Evolutionary conservation across 2,797 vertebrate species (phyloP).

Genomic region (Thamnophis elegans): DNA sequence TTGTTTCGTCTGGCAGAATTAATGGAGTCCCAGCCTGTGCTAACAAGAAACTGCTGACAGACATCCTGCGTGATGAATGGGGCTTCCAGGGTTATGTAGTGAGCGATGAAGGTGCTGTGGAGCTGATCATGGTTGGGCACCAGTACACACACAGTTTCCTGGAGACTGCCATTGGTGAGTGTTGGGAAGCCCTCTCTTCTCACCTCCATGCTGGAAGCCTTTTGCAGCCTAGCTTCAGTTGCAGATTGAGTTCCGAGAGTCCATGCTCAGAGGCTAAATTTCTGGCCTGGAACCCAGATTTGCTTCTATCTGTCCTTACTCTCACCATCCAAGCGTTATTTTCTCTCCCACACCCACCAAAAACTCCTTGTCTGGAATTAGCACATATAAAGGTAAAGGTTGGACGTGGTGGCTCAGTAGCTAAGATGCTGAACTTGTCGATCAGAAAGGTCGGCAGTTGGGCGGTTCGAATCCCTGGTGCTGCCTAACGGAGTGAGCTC

Average conservation of each 20-base stretch:
- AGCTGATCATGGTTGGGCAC: slow-evolving; percentile 64
- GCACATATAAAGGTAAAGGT: neutral
- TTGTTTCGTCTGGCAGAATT: slow-evolving; percentile 46
- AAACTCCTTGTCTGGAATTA: neutral
- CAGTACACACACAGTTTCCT: slow-evolving; percentile 60
- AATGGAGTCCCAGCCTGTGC: slow-evolving; percentile 65
- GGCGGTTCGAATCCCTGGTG: no score
- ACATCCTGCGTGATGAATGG: slow-evolving; percentile 68
- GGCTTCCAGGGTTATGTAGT: slow-evolving; percentile 69
- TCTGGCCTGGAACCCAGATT: neutral
- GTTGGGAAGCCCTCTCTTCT: neutral
- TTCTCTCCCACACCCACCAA: neutral
- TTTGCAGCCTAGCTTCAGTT: neutral
- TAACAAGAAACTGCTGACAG: slow-evolving; percentile 64
- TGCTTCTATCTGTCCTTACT: neutral
- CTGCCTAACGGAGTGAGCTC: no score
- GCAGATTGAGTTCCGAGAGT: neutral
- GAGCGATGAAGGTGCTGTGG: slow-evolving; percentile 68
- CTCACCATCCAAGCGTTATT: neutral
- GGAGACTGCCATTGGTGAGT: slow-evolving; percentile 65
- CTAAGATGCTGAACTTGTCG: no score
- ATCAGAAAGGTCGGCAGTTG: no score
- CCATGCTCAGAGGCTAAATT: neutral
- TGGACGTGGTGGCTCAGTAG: no score
- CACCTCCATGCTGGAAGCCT: no score